Conservation (phyloP, 2,113 vertebrate genomes). For the Eulemur macaco region DNA sequence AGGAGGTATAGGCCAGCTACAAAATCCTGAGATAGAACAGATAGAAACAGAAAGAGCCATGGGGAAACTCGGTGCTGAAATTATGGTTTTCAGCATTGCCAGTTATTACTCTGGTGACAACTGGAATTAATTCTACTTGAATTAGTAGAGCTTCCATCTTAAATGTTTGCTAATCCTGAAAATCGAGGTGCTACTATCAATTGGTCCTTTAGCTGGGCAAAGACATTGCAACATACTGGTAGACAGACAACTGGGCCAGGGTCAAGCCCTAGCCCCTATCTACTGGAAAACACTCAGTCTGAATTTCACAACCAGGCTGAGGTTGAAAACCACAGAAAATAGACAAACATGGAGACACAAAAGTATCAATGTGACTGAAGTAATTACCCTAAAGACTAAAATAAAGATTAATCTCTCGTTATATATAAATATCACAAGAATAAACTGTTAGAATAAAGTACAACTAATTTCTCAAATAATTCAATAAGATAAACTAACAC, state of each 20-base stretch:
- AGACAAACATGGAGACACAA: not conserved
- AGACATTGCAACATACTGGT: not conserved
- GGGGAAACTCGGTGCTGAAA: not conserved
- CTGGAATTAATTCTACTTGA: not conserved
- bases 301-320: not conserved
- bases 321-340: not conserved
- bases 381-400: not conserved
- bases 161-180: not conserved
- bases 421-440: not conserved
- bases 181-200: not conserved
- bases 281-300: not conserved
- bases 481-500: not conserved
- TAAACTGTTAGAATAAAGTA: not conserved
- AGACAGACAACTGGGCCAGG: not conserved
- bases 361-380: not conserved
- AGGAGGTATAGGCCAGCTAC: not conserved
- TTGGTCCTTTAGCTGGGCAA: not conserved
- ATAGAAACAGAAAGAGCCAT: not conserved
- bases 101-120: not conserved
- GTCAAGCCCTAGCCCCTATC: not conserved
- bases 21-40: not conserved
- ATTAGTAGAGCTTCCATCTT: not conserved
- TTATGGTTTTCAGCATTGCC: not conserved
- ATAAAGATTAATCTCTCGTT: not conserved
- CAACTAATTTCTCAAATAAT: not conserved